Evolutionary conservation across 2,113 vertebrate species (phyloP).

Genomic region (Chamaea fasciata): DNA sequence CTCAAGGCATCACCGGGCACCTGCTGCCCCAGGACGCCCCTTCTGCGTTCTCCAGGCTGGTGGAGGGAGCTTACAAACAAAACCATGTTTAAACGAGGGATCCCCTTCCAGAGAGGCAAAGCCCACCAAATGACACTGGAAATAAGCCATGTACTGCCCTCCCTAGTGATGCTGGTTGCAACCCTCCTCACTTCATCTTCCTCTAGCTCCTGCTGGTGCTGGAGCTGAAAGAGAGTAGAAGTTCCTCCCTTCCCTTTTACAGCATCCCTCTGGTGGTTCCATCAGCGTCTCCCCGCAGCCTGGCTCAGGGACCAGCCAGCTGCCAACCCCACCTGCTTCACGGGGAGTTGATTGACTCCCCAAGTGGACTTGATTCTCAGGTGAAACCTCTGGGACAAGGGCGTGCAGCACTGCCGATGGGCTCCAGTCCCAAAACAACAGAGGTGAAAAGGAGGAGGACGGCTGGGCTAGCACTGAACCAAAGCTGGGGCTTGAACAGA

Average conservation of each 20-base stretch:
- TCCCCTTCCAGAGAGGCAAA: neutral
- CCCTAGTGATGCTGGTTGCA: accelerated
- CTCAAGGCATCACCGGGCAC: neutral
- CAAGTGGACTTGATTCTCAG: neutral
- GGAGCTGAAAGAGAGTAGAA: accelerated
- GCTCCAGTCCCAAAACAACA: neutral
- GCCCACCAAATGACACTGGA: neutral
- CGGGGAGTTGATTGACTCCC: neutral
- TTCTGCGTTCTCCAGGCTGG: neutral
- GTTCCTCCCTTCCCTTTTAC: neutral
- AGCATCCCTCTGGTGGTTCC: neutral
- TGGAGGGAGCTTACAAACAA: neutral
- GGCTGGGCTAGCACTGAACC: neutral
- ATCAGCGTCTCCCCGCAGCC: neutral
- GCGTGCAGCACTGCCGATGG: accelerated
- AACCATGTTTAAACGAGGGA: neutral
- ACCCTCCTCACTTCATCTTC: neutral
- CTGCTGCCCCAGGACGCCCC: accelerated
- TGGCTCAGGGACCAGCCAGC: neutral
- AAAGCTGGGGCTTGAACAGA: neutral
- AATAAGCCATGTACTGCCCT: accelerated
- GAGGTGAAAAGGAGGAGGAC: neutral
- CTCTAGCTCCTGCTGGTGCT: accelerated
- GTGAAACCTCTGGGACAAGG: neutral
- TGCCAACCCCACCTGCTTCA: neutral